These are phyloP conservation scores for Parapristionchus giblindavisi DNA, from an alignment of 2,888 invertebrate genomes.

Conservation along the genomic window DNA sequence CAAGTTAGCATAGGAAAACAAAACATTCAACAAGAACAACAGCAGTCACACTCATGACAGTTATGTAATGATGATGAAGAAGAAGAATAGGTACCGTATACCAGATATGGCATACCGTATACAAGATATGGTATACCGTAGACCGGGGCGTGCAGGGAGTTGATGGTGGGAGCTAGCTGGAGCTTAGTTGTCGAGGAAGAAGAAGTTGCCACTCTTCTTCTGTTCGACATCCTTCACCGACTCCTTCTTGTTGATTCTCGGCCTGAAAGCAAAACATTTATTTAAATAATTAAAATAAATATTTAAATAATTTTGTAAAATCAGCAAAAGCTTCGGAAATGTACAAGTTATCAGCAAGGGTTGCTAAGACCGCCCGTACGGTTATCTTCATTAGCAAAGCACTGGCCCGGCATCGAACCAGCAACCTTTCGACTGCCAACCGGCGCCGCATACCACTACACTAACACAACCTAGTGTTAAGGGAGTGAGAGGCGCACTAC, in stretches of 20 bases:
- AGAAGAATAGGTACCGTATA: too few relatives aligned
- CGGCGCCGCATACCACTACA: slow-evolving; percentile 3
- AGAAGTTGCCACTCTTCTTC: slow-evolving; percentile 95
- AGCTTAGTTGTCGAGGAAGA: slow-evolving; percentile 92
- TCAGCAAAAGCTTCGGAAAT: slow-evolving; percentile 20
- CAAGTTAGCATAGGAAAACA: too few relatives aligned
- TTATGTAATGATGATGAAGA: too few relatives aligned
- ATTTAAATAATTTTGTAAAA: background rate
- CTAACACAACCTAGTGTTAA: background rate
- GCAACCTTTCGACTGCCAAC: background rate
- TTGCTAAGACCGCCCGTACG: slow-evolving; percentile 32
- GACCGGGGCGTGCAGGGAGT: background rate
- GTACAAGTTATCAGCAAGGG: slow-evolving; percentile 24
- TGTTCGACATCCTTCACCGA: slow-evolving; percentile 87
- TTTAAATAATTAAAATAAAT: background rate
- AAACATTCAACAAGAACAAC: too few relatives aligned
- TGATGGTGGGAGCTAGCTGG: background rate
- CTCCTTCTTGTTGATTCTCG: slow-evolving; percentile 90
- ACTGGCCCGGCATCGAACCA: background rate
- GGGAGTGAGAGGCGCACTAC: too few relatives aligned
- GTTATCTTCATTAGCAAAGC: slow-evolving; percentile 18
- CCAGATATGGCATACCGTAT: background rate
- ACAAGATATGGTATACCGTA: slow-evolving; percentile 2
- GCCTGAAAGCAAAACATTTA: slow-evolving; percentile 73
- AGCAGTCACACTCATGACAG: too few relatives aligned